Conservation (phyloP, 1,140 invertebrate species). For the Papilio glaucus region DNA sequence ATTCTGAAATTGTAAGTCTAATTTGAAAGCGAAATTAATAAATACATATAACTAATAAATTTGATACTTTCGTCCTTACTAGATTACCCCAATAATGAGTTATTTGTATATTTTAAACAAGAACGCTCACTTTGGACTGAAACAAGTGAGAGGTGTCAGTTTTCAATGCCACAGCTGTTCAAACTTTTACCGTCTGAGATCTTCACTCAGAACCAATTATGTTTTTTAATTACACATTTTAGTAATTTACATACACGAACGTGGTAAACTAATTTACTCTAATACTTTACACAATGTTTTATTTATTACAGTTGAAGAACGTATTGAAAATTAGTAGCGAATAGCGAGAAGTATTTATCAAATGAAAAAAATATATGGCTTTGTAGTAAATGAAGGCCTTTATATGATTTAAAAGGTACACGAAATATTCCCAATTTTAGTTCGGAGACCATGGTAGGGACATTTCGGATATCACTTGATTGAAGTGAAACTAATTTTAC, state of each 20-base stretch:
- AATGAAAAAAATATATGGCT: too few species aligned
- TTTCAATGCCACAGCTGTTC: conserved; percentile 6
- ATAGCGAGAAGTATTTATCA: neutral
- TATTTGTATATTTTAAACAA: conserved; percentile 1
- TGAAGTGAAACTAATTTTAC: too few species aligned
- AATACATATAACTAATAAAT: too few species aligned
- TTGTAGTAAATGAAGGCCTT: too few species aligned
- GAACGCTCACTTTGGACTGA: conserved; percentile 7
- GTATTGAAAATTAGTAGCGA: neutral
- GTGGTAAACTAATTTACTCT: neutral
- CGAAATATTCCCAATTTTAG: too few species aligned
- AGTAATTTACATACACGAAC: conserved; percentile 1
- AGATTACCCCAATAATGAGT: neutral
- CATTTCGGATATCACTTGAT: too few species aligned
- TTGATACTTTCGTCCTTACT: neutral
- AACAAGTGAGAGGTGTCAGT: neutral
- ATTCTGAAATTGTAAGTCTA: too few species aligned
- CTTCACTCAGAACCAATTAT: neutral
- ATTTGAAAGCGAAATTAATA: too few species aligned
- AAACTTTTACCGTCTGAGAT: neutral
- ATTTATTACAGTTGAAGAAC: neutral
- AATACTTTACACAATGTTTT: neutral
- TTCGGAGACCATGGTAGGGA: too few species aligned
- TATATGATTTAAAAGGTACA: too few species aligned
- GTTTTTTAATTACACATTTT: conserved; percentile 15